A percentile compares a stretch with the other conserved stretches of the same genome.
These are phyloP conservation scores for Dromaius novaehollandiae DNA, from an alignment of 2,113 vertebrate genomes.

Conservation along the genomic window DNA sequence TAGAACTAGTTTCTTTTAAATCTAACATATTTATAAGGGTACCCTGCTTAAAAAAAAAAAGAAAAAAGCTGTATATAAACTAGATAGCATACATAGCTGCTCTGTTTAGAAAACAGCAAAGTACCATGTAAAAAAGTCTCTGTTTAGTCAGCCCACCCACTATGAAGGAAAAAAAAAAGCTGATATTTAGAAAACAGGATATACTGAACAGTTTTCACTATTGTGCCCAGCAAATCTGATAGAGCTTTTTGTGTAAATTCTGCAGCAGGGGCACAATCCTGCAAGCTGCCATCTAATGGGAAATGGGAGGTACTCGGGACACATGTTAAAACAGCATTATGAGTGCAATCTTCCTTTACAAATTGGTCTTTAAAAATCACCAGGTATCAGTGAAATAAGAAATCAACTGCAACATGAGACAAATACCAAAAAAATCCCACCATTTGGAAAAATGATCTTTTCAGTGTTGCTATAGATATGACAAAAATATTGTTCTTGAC, in stretches of 20 bases:
- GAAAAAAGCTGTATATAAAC: constrained; percentile 75
- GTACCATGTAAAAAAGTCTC: constrained; percentile 79
- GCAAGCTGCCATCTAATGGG: background rate
- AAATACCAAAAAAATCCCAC: background rate
- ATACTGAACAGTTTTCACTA: constrained; percentile 72
- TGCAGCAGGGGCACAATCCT: background rate
- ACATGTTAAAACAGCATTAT: background rate
- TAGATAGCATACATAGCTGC: constrained; percentile 74
- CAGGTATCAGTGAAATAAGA: background rate
- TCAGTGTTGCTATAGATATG: background rate
- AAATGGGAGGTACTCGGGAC: background rate
- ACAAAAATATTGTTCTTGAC: background rate
- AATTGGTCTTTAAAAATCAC: background rate
- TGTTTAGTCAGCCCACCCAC: constrained; percentile 82
- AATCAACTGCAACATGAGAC: background rate
- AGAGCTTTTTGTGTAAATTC: constrained; percentile 59
- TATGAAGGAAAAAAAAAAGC: constrained; percentile 42
- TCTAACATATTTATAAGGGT: constrained; percentile 65
- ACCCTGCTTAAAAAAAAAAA: constrained; percentile 60
- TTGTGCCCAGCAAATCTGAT: constrained; percentile 72
- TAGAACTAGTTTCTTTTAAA: constrained; percentile 65
- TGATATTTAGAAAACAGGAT: constrained; percentile 72
- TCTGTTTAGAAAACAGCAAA: constrained; percentile 82
- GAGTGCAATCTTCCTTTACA: background rate
- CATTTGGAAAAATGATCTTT: background rate